Evolutionary conservation across 2,888 invertebrate genomes (phyloP).

Genomic region (Apamea monoglypha): DNA sequence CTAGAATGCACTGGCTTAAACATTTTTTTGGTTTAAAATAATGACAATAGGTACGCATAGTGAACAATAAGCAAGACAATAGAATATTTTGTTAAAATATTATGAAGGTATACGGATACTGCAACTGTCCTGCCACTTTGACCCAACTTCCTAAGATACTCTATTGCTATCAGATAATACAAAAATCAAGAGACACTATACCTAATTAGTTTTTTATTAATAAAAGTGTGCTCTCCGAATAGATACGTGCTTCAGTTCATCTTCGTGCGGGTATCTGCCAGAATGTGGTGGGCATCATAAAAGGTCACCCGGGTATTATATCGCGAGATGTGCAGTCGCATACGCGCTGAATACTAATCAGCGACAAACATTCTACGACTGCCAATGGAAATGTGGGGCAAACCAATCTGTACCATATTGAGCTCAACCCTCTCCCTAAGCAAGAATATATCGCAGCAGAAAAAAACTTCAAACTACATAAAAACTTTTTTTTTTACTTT

Average conservation of each 20-base stretch:
- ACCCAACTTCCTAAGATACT: background rate
- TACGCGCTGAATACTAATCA: slow-evolving; percentile 41
- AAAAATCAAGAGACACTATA: background rate
- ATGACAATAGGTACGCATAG: background rate
- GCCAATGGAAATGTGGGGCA: background rate
- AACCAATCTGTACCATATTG: background rate
- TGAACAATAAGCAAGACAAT: background rate
- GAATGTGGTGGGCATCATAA: slow-evolving; percentile 1
- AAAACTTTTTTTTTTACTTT: too few relatives aligned
- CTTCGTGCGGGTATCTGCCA: background rate
- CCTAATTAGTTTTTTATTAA: background rate
- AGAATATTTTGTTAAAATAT: background rate
- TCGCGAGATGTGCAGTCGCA: slow-evolving; percentile 38
- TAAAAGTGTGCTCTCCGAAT: background rate
- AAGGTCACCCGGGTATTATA: slow-evolving; percentile 29
- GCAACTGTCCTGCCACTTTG: background rate
- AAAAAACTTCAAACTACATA: background rate
- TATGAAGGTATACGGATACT: background rate
- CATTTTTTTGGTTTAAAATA: background rate
- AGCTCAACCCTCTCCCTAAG: background rate
- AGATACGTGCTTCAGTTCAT: background rate
- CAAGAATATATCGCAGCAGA: background rate
- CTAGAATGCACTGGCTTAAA: background rate
- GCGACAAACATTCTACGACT: slow-evolving; percentile 9
- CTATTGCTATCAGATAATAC: background rate